Conservation (phyloP, 2,888 invertebrate species). For the Belgica antarctica region DNA sequence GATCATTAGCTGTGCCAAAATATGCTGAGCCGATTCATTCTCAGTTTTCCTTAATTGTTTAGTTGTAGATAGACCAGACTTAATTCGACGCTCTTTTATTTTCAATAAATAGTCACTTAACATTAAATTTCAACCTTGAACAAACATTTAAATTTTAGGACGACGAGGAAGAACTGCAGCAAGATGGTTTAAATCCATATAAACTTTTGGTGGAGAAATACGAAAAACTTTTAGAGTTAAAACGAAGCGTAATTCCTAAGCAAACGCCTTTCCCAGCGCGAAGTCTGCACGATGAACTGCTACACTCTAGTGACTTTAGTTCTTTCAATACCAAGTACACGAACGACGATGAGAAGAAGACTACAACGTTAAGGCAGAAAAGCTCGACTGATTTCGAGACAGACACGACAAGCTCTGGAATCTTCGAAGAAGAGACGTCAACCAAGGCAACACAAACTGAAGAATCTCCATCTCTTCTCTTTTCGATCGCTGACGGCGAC, state of each 20-base stretch:
- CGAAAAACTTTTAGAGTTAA: slow-evolving; percentile 76
- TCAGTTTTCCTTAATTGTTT: too few species aligned
- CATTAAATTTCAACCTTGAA: too few species aligned
- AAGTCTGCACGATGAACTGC: slow-evolving; percentile 70
- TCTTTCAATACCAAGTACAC: slow-evolving; percentile 64
- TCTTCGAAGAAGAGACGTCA: slow-evolving; percentile 80
- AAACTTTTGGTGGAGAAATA: slow-evolving; percentile 80
- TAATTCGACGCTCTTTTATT: too few species aligned
- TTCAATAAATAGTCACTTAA: too few species aligned
- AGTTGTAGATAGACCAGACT: too few species aligned
- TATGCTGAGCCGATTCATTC: too few species aligned
- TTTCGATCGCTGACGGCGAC: slow-evolving; percentile 81
- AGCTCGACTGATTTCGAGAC: slow-evolving; percentile 82
- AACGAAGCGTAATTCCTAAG: slow-evolving; percentile 62
- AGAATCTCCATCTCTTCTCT: slow-evolving; percentile 74
- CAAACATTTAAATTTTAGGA: slow-evolving; percentile 29
- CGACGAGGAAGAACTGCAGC: slow-evolving; percentile 41
- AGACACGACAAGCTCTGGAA: slow-evolving; percentile 79
- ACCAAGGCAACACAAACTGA: slow-evolving; percentile 83
- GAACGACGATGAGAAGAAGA: slow-evolving; percentile 60
- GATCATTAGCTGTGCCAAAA: too few species aligned
- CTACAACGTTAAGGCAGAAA: slow-evolving; percentile 55
- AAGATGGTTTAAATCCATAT: slow-evolving; percentile 66
- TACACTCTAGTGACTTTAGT: slow-evolving; percentile 71
- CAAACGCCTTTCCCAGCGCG: slow-evolving; percentile 49